Base-by-base conservation (phyloP, 1,140 invertebrate genomes). In the Globodera rostochiensis region DNA sequence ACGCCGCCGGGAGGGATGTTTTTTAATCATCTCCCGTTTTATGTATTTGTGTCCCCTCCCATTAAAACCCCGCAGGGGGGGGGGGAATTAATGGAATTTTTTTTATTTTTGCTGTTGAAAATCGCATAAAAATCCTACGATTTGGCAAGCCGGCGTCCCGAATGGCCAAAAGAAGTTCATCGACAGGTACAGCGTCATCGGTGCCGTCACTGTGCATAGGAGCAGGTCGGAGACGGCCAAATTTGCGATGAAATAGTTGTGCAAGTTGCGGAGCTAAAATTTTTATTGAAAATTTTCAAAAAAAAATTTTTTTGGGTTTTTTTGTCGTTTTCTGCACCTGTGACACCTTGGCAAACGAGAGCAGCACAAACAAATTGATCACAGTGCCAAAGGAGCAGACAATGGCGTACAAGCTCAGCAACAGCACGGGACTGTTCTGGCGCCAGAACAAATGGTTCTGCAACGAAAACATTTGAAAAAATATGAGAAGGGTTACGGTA, bases 161-260 rank as follows among this genome's bases (percentile, higher is more conserved):
- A 87, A 90, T 70, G 89, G 88, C 88, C 88, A 89, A 77, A 90
- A 89, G 21, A 90, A 76, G 79, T 90, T 88, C 8, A 89, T 64
- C 19, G 86, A 86, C 36, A 88, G 79, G 77, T 90, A 89, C 19
- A 89, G 75, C 25, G 88, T 89, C 19, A 87, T 80, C 11, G 88
- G 88, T n/a, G 86, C 88, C 6, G 88, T 90, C 21, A 89, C 74
- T 25, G 82, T 81, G 74, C 88, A 89, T 25, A 89, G 80, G 11
- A 90, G 50, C 64, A 89, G 81, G 82, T 89, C 88, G 9, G 88
- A 90, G 66, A 89, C 80, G 5, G 88, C 88, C 67, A 89, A 77
- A 83, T 89, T 89, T 6, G 87, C 88, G 75, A 89, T 90, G 81
- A 89, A 89, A 84, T 88, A 90, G 73, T 89, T 89, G 60, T 87